A percentile compares a stretch with the other conserved stretches of the same genome.
These are phyloP conservation scores for Ptychadena robeensis DNA, from an alignment of 2,797 vertebrate genomes.

Conservation along the genomic window DNA sequence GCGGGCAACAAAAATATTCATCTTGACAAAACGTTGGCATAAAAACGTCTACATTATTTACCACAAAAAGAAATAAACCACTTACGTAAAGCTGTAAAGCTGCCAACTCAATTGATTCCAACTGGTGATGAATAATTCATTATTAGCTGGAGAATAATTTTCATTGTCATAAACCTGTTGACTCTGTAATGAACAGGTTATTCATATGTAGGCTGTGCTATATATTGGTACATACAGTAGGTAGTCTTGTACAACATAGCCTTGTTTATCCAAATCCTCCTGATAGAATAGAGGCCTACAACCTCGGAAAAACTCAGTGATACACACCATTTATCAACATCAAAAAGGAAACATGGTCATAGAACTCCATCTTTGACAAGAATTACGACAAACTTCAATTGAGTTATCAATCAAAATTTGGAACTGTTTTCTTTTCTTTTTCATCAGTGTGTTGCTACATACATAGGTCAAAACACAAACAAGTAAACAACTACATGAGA, in stretches of 20 bases:
- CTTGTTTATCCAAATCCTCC: background rate
- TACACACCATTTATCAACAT: too few relatives aligned
- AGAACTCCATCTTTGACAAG: too few relatives aligned
- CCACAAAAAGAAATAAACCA: slow-evolving; percentile 32
- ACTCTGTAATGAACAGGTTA: slow-evolving; percentile 13
- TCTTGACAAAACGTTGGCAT: slow-evolving; percentile 39
- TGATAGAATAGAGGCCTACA: background rate
- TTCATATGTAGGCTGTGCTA: background rate
- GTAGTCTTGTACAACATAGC: background rate
- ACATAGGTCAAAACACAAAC: too few relatives aligned
- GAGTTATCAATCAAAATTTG: too few relatives aligned
- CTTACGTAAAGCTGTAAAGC: slow-evolving; percentile 42
- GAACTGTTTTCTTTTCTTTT: too few relatives aligned
- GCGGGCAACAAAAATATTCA: slow-evolving; percentile 16
- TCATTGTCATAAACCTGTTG: slow-evolving; percentile 9
- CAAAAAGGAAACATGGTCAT: too few relatives aligned
- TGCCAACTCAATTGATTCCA: slow-evolving; percentile 57
- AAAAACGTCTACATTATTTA: slow-evolving; percentile 48
- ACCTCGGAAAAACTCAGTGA: background rate
- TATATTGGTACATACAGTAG: background rate
- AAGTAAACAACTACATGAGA: too few relatives aligned
- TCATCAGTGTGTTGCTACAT: too few relatives aligned
- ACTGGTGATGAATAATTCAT: slow-evolving; percentile 55
- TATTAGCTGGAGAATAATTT: slow-evolving; percentile 43
- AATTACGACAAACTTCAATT: too few relatives aligned